Evolutionary conservation across 2,888 invertebrate species (phyloP), one percentile per base, ranked within the genome.

Genomic region (Limnephilus rhombicus): DNA sequence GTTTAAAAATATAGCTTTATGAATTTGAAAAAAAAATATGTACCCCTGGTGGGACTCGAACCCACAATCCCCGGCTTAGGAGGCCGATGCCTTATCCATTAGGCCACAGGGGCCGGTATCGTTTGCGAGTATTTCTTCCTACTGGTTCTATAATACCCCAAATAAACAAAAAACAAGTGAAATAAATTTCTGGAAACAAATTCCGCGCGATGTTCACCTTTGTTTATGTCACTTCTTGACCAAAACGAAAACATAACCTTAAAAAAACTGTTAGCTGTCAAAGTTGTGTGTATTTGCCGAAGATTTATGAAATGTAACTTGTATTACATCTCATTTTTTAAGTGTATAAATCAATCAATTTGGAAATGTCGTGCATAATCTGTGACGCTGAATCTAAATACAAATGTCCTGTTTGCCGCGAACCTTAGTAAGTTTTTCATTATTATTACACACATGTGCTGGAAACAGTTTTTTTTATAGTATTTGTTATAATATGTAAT

Each of bases 1-100:
- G 18, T 68, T 68, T 82, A 82, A 82, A 82, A 15, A 82, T 15
- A 31, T 82, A 4, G 29, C 13, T 81, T 15, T 81, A 18, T 13
- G 88, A 91, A 82, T 80, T 90, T 68, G n/a, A 92, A 83, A 92
- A 90, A 37, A 87, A 86, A 45, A 89, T 3, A 1, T 91, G 93
- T 97, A 97, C 97, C 97, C 97, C 97, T 97, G 97, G 97, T 97
- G 97, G 97, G 97, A 97, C 97, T 97, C 97, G 97, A 97, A 97
- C 97, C 97, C 97, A 97, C 97, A 97, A 97, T 97, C 97, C 97
- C 97, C 97, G 97, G 97, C 97, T 97, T 97, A 97, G 97, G 97
- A 97, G 97, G 97, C 97, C 97, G 97, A 97, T 97, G 97, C 97
- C 97, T 97, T 97, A 97, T 97, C 97, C 97, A 97, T 97, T 97